Base-by-base conservation (phyloP, 2,797 vertebrate genomes). In the Tolypeutes matacus region DNA sequence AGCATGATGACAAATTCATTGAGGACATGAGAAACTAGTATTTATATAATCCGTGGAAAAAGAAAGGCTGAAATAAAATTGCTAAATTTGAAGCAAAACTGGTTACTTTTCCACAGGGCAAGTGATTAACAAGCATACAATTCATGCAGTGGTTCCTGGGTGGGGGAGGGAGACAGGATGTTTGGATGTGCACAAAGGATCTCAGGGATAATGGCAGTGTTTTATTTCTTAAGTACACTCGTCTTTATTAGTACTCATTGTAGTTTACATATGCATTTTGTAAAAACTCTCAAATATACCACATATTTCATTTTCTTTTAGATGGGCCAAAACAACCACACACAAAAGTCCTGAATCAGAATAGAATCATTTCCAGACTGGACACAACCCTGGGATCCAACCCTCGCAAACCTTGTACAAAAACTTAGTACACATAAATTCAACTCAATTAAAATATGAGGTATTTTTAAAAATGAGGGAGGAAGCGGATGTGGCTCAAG, bases 11-110 rank as follows among this genome's bases (percentile, higher is more conserved):
- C 31, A 64, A 87, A 69, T 65, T 58, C 62, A 53, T 21, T 53
- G 46, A 83, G 67, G 27, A 29, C 9, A 12, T 60, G 36, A 75
- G 34, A 69, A 69, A 31, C 23, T 53, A 7, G 46, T 31, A 34
- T 85, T 92, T 85, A 72, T 70, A 65, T 77, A 65, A 89, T 53
- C n/a, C n/a, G n/a, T 75, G 75, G 64, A 39, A 14, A 85, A 82
- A 90, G 5, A 65, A 76, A 60, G 78, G n/a, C 64, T 72, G 8
- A 85, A 65, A 67, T 64, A 78, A 88, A 82, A 84, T 42, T 42
- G n/a, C 5, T 92, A 89, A 77, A 27, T 75, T 69, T 7, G 3
- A 80, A 60, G 58, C 39, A 80, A 86, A 85, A 75, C 13, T 67
- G 9, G 82, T 58, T 29, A 77, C 3, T 67, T 34, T 0, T 5